phyloP scores from a whole-genome alignment of 37 sponge, comb jelly and placozoan genomes.

The Dysidea cf. avara region DNA sequence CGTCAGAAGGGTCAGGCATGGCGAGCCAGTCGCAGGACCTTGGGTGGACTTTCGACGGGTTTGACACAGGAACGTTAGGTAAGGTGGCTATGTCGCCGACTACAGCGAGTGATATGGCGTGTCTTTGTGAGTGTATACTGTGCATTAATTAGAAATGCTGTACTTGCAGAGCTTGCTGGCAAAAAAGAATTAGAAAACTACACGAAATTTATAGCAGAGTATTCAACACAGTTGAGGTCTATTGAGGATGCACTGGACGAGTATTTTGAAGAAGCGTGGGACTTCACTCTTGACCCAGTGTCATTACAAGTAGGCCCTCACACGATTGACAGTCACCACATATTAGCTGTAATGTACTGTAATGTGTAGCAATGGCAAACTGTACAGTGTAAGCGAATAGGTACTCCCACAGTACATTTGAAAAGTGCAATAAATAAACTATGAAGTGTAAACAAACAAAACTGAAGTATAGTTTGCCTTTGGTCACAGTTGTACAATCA shows the following conservation, averaged over 20 bases:
- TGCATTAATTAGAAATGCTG: not conserved
- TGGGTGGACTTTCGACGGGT: constrained; percentile 73
- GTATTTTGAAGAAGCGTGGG: constrained; percentile 82
- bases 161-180: constrained; percentile 58
- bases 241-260: constrained; percentile 81
- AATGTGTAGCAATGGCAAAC: too few relatives aligned
- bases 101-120: too few relatives aligned
- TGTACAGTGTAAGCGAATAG: too few relatives aligned
- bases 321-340: too few relatives aligned
- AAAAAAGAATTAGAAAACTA: constrained; percentile 69
- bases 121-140: not conserved
- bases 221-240: constrained; percentile 65
- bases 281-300: constrained; percentile 84
- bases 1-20: constrained; percentile 39
- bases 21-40: constrained; percentile 20
- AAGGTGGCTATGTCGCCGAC: constrained; percentile 16
- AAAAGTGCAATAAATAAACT: too few relatives aligned
- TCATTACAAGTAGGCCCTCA: constrained; percentile 56
- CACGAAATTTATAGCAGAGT: constrained; percentile 65
- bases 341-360: too few relatives aligned
- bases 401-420: too few relatives aligned
- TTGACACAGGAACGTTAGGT: constrained; percentile 73
- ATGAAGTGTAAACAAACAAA: too few relatives aligned
- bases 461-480: too few relatives aligned
- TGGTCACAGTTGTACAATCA: too few relatives aligned